Conservation (phyloP, 2,888 invertebrate genomes). For the Rapana venosa region DNA sequence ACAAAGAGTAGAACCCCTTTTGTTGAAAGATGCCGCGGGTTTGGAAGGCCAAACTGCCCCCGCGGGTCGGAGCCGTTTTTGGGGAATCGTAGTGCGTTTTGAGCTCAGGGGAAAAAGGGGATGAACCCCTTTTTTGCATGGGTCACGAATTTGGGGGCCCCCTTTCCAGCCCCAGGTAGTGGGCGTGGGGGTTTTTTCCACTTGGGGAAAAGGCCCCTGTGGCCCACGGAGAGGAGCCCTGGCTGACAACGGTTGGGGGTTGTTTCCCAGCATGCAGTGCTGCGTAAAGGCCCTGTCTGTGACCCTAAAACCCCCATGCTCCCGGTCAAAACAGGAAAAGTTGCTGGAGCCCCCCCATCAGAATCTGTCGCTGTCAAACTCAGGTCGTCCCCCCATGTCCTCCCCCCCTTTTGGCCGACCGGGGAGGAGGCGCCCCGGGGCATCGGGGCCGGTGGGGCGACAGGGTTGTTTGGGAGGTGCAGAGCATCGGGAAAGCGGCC, state of each 20-base stretch:
- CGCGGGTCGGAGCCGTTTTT: slow-evolving; percentile 45
- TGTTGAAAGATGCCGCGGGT: slow-evolving; percentile 57
- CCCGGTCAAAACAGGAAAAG: slow-evolving; percentile 40
- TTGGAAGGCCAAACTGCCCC: slow-evolving; percentile 50
- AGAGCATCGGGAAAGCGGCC: slow-evolving; percentile 31
- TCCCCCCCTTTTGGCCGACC: background rate
- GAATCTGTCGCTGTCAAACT: background rate
- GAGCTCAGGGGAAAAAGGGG: slow-evolving; percentile 45
- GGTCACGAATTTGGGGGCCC: slow-evolving; percentile 51
- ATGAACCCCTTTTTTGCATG: slow-evolving; percentile 53
- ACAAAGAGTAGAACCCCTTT: slow-evolving; percentile 55
- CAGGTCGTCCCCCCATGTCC: background rate
- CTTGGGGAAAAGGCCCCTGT: slow-evolving; percentile 28
- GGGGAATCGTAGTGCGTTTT: slow-evolving; percentile 51
- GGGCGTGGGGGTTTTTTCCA: slow-evolving; percentile 47
- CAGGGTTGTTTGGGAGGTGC: slow-evolving; percentile 39
- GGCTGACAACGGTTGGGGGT: slow-evolving; percentile 31
- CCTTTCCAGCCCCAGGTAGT: slow-evolving; percentile 51
- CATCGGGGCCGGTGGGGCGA: slow-evolving; percentile 10
- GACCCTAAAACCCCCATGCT: background rate
- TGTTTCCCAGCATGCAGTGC: slow-evolving; percentile 40
- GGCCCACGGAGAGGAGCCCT: slow-evolving; percentile 36
- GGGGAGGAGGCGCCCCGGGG: background rate
- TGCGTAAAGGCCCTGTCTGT: slow-evolving; percentile 14
- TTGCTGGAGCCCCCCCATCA: slow-evolving; percentile 10